A percentile compares a stretch with the other conserved stretches of the same genome.
Conservation (phyloP, 2,113 vertebrate genomes). For the Cathartes aura region DNA sequence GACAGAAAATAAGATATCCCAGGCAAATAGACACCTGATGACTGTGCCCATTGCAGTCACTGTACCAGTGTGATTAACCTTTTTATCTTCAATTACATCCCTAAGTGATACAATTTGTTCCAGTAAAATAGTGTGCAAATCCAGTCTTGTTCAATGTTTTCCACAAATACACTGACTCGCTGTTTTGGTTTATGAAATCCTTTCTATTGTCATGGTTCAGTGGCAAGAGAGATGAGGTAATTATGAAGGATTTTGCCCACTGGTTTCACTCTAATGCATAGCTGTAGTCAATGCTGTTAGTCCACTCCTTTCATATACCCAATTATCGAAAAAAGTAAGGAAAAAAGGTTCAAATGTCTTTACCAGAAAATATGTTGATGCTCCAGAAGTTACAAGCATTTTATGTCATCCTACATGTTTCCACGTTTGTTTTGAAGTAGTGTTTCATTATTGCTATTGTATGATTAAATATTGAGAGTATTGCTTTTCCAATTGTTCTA, state of each 20-base stretch:
- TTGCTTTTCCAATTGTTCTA: slow-evolving; percentile 85
- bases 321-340: background rate
- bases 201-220: background rate
- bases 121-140: slow-evolving; percentile 35
- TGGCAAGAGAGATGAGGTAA: slow-evolving; percentile 13
- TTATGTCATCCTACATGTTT: slow-evolving; percentile 57
- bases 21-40: background rate
- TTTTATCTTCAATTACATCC: slow-evolving; percentile 30
- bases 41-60: background rate
- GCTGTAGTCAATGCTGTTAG: background rate
- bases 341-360: slow-evolving; percentile 3
- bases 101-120: slow-evolving; percentile 36
- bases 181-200: background rate
- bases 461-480: slow-evolving; percentile 85
- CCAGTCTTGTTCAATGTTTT: slow-evolving; percentile 25
- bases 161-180: background rate
- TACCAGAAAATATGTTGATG: background rate
- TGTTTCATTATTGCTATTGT: slow-evolving; percentile 77
- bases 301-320: background rate
- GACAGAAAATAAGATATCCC: slow-evolving; percentile 1
- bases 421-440: slow-evolving; percentile 76
- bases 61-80: slow-evolving; percentile 14
- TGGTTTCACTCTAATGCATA: background rate
- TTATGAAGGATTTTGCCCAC: background rate
- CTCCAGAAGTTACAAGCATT: slow-evolving; percentile 50